Base-by-base conservation (phyloP, 2,797 vertebrate species). In the Crypturellus tataupa region DNA sequence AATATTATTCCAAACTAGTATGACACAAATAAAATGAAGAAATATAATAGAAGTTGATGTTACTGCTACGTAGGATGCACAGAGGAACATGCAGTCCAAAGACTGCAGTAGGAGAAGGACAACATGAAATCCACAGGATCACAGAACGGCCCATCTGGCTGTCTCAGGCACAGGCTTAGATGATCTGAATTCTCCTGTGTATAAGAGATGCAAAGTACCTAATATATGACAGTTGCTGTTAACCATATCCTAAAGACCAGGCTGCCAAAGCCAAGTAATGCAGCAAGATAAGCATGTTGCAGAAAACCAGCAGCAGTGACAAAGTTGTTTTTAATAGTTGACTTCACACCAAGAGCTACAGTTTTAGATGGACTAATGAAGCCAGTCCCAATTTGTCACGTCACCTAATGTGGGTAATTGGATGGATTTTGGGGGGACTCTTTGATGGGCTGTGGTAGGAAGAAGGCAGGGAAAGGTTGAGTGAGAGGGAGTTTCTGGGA, bases 71-170 rank as follows among this genome's bases (percentile, higher is more conserved):
- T 2, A 3, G 37, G 49, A 35, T 89, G 40, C 39, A 68, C 58
- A 89, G 76, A 91, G 27, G 53, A 92, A 72, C 80, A 63, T 64
- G 27, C 76, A 81, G 40, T 76, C 70, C 67, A 65, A 88, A 63
- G n/a, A 62, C 47, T 47, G 49, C 71, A 77, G 87, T 80, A 80
- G 73, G 77, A 89, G 89, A 91, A 16, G 81, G 46, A n/a, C 73
- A 39, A n/a, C 23, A 10, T 49, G 84, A 14, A 84, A 69, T 31
- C 14, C 11, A 2, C 46, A 73, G 58, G 49, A 46, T 70, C 76
- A 70, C 55, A 79, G 80, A 37, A 72, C 0, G 0, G 37, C 84
- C 68, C 87, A 82, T 95, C 93, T 87, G 87, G 63, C 42, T 6
- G 5, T 94, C 69, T 87, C 0, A 85, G 68, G 29, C 56, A 1